Percentiles rank a stretch among this genome's conserved stretches.
These are phyloP conservation scores for Carlito syrichta DNA, from an alignment of 2,113 vertebrate genomes.

Conservation along the genomic window DNA sequence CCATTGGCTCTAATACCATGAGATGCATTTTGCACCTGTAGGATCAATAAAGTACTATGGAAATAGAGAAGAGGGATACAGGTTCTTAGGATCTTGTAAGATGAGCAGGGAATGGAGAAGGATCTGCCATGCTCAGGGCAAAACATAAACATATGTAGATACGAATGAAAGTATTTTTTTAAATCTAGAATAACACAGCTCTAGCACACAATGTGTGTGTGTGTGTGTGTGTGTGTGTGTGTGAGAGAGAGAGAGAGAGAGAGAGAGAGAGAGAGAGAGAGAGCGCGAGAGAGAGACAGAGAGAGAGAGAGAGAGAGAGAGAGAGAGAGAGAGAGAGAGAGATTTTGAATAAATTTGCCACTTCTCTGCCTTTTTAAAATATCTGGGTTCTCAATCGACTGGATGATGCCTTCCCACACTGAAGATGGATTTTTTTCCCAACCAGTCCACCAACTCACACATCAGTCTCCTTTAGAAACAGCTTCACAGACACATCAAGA, in stretches of 20 bases:
- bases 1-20: not conserved
- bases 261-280: not conserved
- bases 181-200: not conserved
- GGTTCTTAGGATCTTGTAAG: not conserved
- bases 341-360: no score
- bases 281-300: not conserved
- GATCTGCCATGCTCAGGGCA: not conserved
- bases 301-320: not conserved
- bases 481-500: no score
- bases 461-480: no score
- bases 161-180: not conserved
- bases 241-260: not conserved
- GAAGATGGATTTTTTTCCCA: no score
- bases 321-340: not conserved
- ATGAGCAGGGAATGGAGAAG: not conserved
- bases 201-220: not conserved
- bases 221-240: accelerated
- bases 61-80: not conserved
- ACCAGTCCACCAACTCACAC: no score
- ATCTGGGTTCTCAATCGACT: no score
- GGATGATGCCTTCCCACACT: no score
- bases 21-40: not conserved
- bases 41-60: not conserved
- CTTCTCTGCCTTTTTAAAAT: no score
- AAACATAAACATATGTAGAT: not conserved